A percentile compares a stretch with the other conserved stretches of the same genome.
phyloP scores from a whole-genome alignment of 2,797 vertebrate genomes.

The Sebastes itinus region DNA sequence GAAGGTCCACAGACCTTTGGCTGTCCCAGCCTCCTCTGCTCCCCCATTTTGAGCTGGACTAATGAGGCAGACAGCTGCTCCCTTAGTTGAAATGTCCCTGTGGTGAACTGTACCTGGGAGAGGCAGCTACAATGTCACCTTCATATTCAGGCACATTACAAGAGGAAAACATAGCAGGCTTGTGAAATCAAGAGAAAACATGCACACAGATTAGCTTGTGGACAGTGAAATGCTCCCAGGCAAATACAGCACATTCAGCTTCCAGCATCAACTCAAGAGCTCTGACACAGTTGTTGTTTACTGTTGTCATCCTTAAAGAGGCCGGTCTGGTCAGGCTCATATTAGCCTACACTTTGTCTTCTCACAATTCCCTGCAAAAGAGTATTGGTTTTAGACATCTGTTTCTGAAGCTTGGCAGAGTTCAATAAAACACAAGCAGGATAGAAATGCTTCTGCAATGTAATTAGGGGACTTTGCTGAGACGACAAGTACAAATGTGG shows the following conservation, averaged over 20 bases:
- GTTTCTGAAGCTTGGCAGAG: conserved; percentile 57
- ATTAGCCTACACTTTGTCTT: conserved; percentile 39
- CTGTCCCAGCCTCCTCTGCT: conserved; percentile 54
- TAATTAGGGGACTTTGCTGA: conserved; percentile 78
- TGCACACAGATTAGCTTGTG: conserved; percentile 39
- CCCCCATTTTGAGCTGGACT: conserved; percentile 63
- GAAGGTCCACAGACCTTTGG: conserved; percentile 69
- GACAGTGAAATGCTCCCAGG: conserved; percentile 24
- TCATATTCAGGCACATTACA: conserved; percentile 58
- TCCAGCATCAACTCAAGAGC: conserved; percentile 20
- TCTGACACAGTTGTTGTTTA: conserved; percentile 35
- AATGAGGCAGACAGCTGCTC: conserved; percentile 79
- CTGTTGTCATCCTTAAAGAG: conserved; percentile 26
- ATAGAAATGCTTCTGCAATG: conserved; percentile 65
- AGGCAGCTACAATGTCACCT: conserved; percentile 80
- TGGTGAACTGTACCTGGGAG: conserved; percentile 64
- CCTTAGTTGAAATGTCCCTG: conserved; percentile 66
- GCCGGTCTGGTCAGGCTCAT: conserved; percentile 23
- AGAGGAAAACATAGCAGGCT: conserved; percentile 34
- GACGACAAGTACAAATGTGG: conserved; percentile 77
- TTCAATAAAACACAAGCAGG: conserved; percentile 61
- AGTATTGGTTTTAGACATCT: conserved; percentile 54
- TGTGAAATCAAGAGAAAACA: conserved; percentile 51
- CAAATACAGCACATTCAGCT: conserved; percentile 10
- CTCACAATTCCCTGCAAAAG: conserved; percentile 19